Base-by-base conservation (phyloP, 2,797 vertebrate genomes). In the Diceros bicornis region DNA sequence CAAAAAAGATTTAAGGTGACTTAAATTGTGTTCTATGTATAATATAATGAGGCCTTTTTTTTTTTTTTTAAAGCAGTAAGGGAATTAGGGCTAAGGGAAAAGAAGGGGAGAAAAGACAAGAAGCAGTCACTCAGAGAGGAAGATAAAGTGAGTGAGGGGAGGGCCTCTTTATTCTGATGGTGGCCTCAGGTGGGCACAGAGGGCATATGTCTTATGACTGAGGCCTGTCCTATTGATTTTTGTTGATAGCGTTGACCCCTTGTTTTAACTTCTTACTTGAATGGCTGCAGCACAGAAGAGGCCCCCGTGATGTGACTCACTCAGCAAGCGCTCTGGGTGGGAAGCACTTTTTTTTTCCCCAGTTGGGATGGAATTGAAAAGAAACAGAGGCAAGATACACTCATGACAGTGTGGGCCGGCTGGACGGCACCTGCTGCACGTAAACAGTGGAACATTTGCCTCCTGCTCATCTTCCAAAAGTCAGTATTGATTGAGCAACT, bases 211-310 rank as follows among this genome's bases (percentile, higher is more conserved):
- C 32, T 93, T 78, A 37, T 71, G 32, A 88, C 52, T 66, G 50
- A 92, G 71, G 34, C 72, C 83, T 91, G 62, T 89, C 86, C 93
- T 94, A 52, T 91, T 89, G 72, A 89, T 71, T 37, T 96, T 81
- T 75, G 72, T 72, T 71, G 64, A 68, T 93, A 78, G 52, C 61
- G 52, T 89, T 64, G 50, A 81, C 86, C 50, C 64, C 95, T 88
- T 94, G 89, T 86, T 97, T 95, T 87, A 85, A 81, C 32, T 78
- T 94, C 69, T 55, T 62, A 61, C 29, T 88, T 78, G 74, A 97
- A 92, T 29, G 68, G 69, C 62, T 82, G 3, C 21, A 61, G 37
- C 78, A 25, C 59, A 55, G 87, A 86, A 72, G 59, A 77, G 77
- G 25, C 11, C 41, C 34, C 66, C 10, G 14, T 61, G 55, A 61